Evolutionary conservation across 2,113 vertebrate genomes (phyloP), one percentile per base, ranked within the genome.

Genomic region (Centropus bengalensis): DNA sequence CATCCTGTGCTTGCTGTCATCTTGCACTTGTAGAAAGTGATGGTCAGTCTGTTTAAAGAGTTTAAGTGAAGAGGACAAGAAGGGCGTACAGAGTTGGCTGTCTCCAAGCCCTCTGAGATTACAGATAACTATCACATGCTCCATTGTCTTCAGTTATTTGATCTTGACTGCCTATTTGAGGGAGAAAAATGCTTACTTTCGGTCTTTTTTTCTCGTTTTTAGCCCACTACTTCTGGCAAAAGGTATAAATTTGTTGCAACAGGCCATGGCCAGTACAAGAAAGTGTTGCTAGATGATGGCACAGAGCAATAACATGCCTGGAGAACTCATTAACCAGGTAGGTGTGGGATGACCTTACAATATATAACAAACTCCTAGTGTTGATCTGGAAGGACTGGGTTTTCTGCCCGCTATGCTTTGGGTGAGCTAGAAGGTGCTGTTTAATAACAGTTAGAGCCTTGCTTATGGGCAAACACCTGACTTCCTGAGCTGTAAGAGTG

Each of bases 211-310:
- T 76, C 42, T 93, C 22, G 64, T 42, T 6, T 82, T 86, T 94
- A 99, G 99, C 97, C 93, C 26, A 58, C 71, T 79, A 94, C 97
- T 2, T 91, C 98, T 69, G 97, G 98, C 71, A 98, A 99, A 94
- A 98, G 88, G 83, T 98, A 98, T 67, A 99, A 98, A 89, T 99
- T 99, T 86, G 98, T 99, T 96, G 98, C 98, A 82, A 98, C 97
- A 3, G 98, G 99, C 64, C 99, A 99, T 1, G 99, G 99, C 36
- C 99, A 99, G 91, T 99, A 99, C 27, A 98, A 99, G 97, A 99
- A 99, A 94, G 98, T 99, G 93, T 93, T 97, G 45, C 86, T 96
- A 94, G 97, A 98, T 0, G 97, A 98, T 28, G 93, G 78, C 51
- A 38, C 55, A n/a, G 95, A 95, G 89, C 89, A 97, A 33, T 97